Percentiles rank a stretch among this genome's conserved stretches.
Conservation (phyloP, 2,888 invertebrate genomes). For the Keiferia lycopersicella region DNA sequence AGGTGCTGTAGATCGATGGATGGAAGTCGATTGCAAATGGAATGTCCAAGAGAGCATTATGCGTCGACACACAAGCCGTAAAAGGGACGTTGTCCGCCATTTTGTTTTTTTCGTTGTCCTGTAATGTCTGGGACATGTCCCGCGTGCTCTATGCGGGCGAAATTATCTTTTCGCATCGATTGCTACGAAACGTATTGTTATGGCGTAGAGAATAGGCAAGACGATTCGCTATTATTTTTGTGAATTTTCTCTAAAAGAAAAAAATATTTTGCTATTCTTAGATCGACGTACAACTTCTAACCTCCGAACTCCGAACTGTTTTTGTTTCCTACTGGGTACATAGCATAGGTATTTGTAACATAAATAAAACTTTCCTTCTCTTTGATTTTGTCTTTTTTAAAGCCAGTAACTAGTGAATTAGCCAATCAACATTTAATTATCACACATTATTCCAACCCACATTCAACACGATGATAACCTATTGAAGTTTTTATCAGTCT, state of each 20-base stretch:
- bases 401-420: no score
- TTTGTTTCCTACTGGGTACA: no score
- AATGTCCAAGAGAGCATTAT: slow-evolving; percentile 43
- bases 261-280: no score
- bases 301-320: no score
- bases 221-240: slow-evolving; percentile 8
- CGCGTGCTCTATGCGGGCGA: slow-evolving; percentile 63
- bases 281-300: no score
- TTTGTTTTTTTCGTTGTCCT: slow-evolving; percentile 51
- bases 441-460: no score
- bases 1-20: slow-evolving; percentile 30
- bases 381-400: no score
- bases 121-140: slow-evolving; percentile 59
- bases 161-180: slow-evolving; percentile 38
- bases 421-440: no score
- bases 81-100: slow-evolving; percentile 45
- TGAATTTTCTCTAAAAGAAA: no score
- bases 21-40: slow-evolving; percentile 32
- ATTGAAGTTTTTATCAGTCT: background rate
- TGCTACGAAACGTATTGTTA: slow-evolving; percentile 27
- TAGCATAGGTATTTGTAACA: no score
- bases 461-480: no score
- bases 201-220: slow-evolving; percentile 20
- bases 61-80: slow-evolving; percentile 57
- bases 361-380: no score